Conservation (phyloP, 2,888 invertebrate species). For the Ornithoptera alexandrae region DNA sequence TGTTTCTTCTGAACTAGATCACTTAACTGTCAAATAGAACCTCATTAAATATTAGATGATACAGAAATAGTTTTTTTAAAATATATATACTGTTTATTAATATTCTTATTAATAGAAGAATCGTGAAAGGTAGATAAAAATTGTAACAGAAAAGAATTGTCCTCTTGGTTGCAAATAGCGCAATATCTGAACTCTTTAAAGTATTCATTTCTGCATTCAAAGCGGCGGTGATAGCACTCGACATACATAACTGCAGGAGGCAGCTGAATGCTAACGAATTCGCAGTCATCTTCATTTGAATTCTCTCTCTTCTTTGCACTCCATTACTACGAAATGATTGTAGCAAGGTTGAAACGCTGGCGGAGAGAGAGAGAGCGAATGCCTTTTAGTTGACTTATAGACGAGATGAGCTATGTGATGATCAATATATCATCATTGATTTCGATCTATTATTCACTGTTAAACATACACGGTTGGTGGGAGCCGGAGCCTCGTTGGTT, state of each 20-base stretch:
- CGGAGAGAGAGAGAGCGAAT: background rate
- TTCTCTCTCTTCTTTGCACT: conserved; percentile 18
- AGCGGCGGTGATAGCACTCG: conserved; percentile 16
- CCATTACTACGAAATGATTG: conserved; percentile 21
- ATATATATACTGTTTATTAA: no score
- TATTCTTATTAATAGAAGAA: no score
- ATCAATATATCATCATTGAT: no score
- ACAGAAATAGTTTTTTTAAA: no score
- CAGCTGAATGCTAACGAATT: conserved; percentile 21
- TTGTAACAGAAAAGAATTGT: no score
- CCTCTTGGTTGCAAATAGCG: background rate
- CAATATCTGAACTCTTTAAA: background rate
- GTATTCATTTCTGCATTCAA: conserved; percentile 6
- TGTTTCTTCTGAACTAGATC: no score
- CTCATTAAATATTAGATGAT: no score
- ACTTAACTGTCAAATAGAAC: no score
- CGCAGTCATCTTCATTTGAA: conserved; percentile 12
- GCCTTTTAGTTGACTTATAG: background rate
- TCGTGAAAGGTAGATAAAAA: no score
- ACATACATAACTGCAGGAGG: conserved; percentile 16
- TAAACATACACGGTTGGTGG: no score
- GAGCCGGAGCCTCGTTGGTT: no score
- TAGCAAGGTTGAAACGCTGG: background rate
- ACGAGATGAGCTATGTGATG: background rate
- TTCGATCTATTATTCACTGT: no score